Percentiles rank a stretch among this genome's conserved stretches.
Conservation (phyloP, 53 echinoderm and acorn worm species). For the Apostichopus leukothele region DNA sequence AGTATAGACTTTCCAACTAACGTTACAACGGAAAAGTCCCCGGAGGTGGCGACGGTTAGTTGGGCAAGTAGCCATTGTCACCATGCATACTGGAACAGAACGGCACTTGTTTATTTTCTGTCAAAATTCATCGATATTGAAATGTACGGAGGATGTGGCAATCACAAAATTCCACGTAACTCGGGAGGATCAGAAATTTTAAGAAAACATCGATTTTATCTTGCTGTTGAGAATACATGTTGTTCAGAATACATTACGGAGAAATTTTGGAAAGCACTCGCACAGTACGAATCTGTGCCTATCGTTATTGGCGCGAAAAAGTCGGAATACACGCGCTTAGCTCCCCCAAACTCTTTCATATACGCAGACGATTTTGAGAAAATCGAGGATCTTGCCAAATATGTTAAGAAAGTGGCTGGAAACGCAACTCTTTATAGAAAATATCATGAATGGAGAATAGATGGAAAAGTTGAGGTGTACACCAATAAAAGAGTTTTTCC, state of each 20-base stretch:
- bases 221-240: conserved; percentile 22
- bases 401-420: background rate
- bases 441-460: conserved; percentile 9
- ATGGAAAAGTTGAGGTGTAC: conserved; percentile 1
- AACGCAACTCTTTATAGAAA: background rate
- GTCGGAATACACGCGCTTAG: background rate
- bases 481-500: background rate
- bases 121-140: background rate
- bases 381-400: background rate
- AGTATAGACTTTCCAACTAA: background rate
- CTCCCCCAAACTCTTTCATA: conserved; percentile 35
- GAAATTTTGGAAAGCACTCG: conserved; percentile 14
- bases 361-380: conserved; percentile 10
- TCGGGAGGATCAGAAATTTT: background rate
- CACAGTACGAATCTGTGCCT: background rate
- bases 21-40: background rate
- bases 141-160: conserved; percentile 1
- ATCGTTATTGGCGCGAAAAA: conserved; percentile 1
- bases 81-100: conserved; percentile 12
- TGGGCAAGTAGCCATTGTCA: conserved; percentile 25
- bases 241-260: conserved; percentile 31
- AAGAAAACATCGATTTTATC: conserved; percentile 12
- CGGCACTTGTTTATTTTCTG: background rate
- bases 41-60: background rate
- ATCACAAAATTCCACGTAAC: background rate